Evolutionary conservation across 1,140 invertebrate genomes (phyloP).

Genomic region (Ptiloglossa arizonensis): DNA sequence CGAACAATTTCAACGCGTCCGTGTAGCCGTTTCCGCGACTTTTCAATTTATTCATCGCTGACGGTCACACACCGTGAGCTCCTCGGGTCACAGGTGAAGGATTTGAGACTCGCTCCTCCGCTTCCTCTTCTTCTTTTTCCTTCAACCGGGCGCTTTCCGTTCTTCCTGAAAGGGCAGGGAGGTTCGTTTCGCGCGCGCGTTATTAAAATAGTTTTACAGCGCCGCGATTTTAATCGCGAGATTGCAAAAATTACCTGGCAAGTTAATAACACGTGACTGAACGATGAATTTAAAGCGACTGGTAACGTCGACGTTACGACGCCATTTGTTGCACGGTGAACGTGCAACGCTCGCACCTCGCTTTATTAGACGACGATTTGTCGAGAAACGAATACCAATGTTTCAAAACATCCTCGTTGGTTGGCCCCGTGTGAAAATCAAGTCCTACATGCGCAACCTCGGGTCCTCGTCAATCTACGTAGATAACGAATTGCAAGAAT

Average conservation of each 20-base stretch:
- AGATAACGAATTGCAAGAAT: conserved; percentile 26
- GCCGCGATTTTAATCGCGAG: conserved; percentile 41
- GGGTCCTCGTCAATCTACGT: not conserved
- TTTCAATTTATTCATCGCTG: conserved; percentile 47
- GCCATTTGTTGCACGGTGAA: not conserved
- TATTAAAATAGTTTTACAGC: conserved; percentile 36
- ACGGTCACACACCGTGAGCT: conserved; percentile 64
- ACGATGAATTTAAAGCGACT: conserved; percentile 39
- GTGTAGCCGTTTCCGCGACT: conserved; percentile 9
- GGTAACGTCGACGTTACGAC: conserved; percentile 1
- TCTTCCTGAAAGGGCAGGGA: not conserved
- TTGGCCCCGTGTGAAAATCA: conserved; percentile 21
- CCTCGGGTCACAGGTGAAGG: conserved; percentile 71
- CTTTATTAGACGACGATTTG: too few relatives aligned
- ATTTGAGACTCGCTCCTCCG: conserved; percentile 60
- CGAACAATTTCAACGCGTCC: too few relatives aligned
- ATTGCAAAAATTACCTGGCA: conserved; percentile 37
- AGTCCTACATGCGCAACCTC: conserved; percentile 3
- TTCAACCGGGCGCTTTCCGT: not conserved
- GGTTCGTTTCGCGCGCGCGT: not conserved
- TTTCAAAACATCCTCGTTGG: conserved; percentile 6
- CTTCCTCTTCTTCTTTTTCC: conserved; percentile 4
- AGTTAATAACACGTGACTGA: conserved; percentile 42
- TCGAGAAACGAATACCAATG: not conserved
- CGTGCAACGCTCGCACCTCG: too few relatives aligned